phyloP scores from a whole-genome alignment of 2,113 vertebrate species.

The Petroica traversi region DNA sequence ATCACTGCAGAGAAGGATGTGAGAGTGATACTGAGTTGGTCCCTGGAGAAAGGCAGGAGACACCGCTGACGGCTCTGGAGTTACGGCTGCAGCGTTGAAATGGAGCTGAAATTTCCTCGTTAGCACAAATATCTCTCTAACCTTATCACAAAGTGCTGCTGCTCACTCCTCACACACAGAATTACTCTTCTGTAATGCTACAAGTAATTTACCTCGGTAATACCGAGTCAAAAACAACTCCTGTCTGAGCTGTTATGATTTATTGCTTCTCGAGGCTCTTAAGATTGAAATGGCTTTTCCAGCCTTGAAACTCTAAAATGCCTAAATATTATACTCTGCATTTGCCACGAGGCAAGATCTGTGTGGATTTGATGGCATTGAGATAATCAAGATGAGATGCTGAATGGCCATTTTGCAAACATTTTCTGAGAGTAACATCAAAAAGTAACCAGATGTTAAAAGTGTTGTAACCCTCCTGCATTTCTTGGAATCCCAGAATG shows the following conservation, averaged over 20 bases:
- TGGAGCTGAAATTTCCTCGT: conserved; percentile 4
- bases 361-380: neutral
- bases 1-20: conserved; percentile 35
- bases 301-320: neutral
- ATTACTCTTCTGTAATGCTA: neutral
- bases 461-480: neutral
- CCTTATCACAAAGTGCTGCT: neutral
- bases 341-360: neutral
- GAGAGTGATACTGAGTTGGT: conserved; percentile 23
- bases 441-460: neutral
- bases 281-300: neutral
- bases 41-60: conserved; percentile 33
- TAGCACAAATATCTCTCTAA: neutral
- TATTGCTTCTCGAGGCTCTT: neutral
- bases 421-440: neutral
- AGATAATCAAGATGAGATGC: neutral
- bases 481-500: neutral
- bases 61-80: neutral
- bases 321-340: neutral
- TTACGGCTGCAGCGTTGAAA: neutral
- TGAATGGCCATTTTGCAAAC: neutral
- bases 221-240: neutral
- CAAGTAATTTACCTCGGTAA: neutral
- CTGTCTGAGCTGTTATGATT: neutral
- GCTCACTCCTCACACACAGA: neutral